phyloP scores from a whole-genome alignment of 2,797 vertebrate species.

The Gephyroberyx darwinii region DNA sequence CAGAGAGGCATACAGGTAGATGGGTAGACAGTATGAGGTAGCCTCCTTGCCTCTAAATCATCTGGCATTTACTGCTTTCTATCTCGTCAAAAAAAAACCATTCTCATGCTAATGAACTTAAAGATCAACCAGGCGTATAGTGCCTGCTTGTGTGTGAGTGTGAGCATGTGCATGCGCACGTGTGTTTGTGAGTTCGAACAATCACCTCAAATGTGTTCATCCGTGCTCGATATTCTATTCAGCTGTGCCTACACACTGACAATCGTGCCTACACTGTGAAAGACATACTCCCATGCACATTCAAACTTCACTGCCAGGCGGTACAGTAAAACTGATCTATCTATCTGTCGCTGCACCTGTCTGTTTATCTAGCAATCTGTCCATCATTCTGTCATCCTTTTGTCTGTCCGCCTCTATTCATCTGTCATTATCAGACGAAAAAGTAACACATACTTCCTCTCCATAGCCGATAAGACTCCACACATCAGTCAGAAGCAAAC shows the following conservation, averaged over 20 bases:
- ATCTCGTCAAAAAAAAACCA: slow-evolving; percentile 76
- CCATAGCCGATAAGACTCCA: slow-evolving; percentile 57
- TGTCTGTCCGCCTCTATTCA: slow-evolving; percentile 69
- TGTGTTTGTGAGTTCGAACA: slow-evolving; percentile 38
- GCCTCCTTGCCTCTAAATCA: slow-evolving; percentile 34
- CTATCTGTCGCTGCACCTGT: slow-evolving; percentile 67
- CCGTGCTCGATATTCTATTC: slow-evolving; percentile 62
- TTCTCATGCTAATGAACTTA: slow-evolving; percentile 83
- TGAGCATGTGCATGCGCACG: slow-evolving; percentile 12
- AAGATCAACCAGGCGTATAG: slow-evolving; percentile 69
- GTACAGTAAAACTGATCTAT: slow-evolving; percentile 68
- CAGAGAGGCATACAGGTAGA: slow-evolving; percentile 11
- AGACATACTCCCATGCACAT: slow-evolving; percentile 60
- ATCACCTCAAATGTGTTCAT: slow-evolving; percentile 60
- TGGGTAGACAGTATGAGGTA: slow-evolving; percentile 16
- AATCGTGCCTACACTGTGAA: slow-evolving; percentile 52
- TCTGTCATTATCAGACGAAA: slow-evolving; percentile 71
- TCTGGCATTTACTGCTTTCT: slow-evolving; percentile 71
- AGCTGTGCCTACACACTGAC: slow-evolving; percentile 54
- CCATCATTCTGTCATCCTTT: slow-evolving; percentile 68
- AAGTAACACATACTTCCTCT: slow-evolving; percentile 67
- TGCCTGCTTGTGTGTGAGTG: slow-evolving; percentile 26
- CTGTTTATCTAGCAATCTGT: slow-evolving; percentile 68
- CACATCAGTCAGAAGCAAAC: slow-evolving; percentile 61
- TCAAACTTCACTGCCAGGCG: slow-evolving; percentile 56